These are phyloP conservation scores for Epizoanthus rinbou DNA, from an alignment of 92 coral and sea anemone species.

Conservation along the genomic window DNA sequence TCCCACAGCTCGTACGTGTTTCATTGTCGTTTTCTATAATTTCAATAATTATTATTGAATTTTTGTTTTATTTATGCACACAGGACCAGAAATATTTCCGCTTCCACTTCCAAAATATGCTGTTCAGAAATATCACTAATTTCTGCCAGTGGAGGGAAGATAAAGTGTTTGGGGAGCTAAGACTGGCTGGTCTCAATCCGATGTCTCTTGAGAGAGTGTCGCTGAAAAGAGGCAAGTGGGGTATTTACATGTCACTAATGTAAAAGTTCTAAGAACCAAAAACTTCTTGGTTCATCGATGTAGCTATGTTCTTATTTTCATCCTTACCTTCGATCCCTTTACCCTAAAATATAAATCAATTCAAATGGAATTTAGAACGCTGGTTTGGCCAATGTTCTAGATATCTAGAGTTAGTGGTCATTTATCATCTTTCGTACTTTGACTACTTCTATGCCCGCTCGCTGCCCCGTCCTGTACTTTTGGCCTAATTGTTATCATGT, in stretches of 20 bases:
- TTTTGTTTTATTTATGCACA: neutral
- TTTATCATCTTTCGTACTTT: too few relatives aligned
- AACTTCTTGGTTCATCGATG: neutral
- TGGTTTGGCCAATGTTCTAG: too few relatives aligned
- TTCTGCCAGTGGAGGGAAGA: conserved; percentile 88
- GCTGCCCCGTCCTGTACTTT: too few relatives aligned
- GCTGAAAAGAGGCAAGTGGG: conserved; percentile 41
- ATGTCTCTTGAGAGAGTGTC: conserved; percentile 78
- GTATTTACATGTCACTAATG: neutral
- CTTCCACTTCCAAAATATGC: conserved; percentile 62
- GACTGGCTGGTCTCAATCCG: conserved; percentile 89
- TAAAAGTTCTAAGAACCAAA: neutral
- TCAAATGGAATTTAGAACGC: too few relatives aligned
- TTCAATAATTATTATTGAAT: neutral
- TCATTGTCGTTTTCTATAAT: too few relatives aligned
- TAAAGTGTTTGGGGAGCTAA: conserved; percentile 76
- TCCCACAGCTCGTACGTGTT: too few relatives aligned
- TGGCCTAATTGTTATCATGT: too few relatives aligned
- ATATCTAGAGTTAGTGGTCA: too few relatives aligned
- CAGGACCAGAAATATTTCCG: conserved; percentile 65
- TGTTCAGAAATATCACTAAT: conserved; percentile 63
- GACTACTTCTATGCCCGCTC: too few relatives aligned
- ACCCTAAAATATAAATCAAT: too few relatives aligned
- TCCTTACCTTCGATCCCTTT: too few relatives aligned
- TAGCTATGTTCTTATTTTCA: too few relatives aligned